A percentile compares a stretch with the other conserved stretches of the same genome.
Evolutionary conservation across 2,113 vertebrate genomes (phyloP).

Genomic region (Rhynchomys soricoides): DNA sequence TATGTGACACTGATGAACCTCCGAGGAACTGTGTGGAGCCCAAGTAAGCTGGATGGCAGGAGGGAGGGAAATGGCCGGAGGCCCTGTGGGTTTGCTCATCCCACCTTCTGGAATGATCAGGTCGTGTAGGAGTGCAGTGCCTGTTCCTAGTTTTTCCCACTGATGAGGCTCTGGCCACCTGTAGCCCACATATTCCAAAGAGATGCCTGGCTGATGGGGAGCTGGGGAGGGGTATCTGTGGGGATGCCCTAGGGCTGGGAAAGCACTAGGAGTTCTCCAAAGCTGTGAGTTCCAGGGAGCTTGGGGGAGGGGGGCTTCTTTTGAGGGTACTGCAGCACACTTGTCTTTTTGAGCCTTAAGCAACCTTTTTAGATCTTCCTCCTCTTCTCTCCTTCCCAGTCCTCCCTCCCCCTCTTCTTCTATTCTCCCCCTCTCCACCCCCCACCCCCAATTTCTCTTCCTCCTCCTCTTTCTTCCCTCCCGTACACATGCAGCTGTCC

Average conservation of each 20-base stretch:
- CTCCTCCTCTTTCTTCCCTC: not conserved
- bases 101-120: slow-evolving; percentile 77
- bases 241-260: not conserved
- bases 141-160: slow-evolving; percentile 54
- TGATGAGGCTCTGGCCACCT: slow-evolving; percentile 69
- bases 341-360: not conserved
- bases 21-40: slow-evolving; percentile 75
- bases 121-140: slow-evolving; percentile 74
- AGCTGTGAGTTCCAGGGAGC: not conserved
- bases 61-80: slow-evolving; percentile 79
- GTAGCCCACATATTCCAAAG: slow-evolving; percentile 52
- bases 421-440: not conserved
- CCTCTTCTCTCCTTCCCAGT: not conserved
- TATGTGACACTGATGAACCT: slow-evolving; percentile 59
- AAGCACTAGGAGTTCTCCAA: not conserved
- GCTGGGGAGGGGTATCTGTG: not conserved
- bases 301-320: not conserved
- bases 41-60: slow-evolving; percentile 71
- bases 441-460: not conserved
- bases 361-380: not conserved
- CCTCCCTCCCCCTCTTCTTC: not conserved
- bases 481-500: not conserved
- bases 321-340: not conserved
- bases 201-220: not conserved
- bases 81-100: slow-evolving; percentile 80